Conservation (phyloP, 2,797 vertebrate species). For the Halcyon badia region DNA sequence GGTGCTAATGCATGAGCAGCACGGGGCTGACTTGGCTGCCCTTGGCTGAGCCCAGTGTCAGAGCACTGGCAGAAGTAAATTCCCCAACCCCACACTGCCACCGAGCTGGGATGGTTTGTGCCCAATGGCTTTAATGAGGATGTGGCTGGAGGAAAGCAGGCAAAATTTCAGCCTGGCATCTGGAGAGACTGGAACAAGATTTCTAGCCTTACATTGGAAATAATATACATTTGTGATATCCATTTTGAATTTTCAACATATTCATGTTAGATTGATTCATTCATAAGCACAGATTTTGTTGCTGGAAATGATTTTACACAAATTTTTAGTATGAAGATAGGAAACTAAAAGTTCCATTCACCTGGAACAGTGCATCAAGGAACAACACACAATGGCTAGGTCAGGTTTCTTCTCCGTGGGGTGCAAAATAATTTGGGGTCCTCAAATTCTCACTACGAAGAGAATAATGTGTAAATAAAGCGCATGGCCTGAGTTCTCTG, state of each 20-base stretch:
- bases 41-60: rapidly evolving
- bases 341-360: not conserved
- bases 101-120: rapidly evolving
- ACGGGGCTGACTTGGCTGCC: rapidly evolving
- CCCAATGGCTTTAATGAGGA: rapidly evolving
- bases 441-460: not conserved
- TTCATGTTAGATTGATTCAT: not conserved
- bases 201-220: not conserved
- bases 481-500: not conserved
- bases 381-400: not conserved
- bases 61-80: not conserved
- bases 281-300: not conserved
- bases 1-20: rapidly evolving
- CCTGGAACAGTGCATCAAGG: not conserved
- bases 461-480: not conserved
- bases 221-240: not conserved
- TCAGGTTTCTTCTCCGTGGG: not conserved
- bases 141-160: not conserved
- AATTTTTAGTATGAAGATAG: not conserved
- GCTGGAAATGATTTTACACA: not conserved
- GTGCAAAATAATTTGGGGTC: not conserved
- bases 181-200: not conserved
- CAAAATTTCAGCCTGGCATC: not conserved
- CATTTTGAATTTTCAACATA: not conserved
- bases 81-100: too few species aligned